Evolutionary conservation across 2,888 invertebrate genomes (phyloP), one percentile per base, ranked within the genome.

Genomic region (Philereme transversata): DNA sequence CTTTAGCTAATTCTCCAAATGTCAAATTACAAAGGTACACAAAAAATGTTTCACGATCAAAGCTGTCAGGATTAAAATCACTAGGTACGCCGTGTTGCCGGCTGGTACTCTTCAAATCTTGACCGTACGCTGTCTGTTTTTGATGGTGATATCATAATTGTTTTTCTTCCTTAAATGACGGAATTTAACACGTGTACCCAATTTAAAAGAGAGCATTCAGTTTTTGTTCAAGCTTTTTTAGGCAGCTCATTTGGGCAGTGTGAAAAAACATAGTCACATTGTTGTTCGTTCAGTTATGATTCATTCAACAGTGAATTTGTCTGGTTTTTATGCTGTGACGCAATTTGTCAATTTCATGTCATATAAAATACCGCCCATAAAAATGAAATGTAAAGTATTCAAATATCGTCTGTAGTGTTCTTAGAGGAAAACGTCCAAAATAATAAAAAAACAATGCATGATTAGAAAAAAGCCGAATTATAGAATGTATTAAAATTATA

Each of bases 131-230:
- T 65, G 66, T 66, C 73, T 73, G 71, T 72, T 80, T 83, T 75
- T 67, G 71, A 70, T 67, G 79, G 78, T 87, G 86, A 87, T 82
- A 87, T 87, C 86, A 87, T 79, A 70, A 75, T 75, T 78, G 81
- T 85, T 86, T 83, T 85, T 83, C 77, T 71, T 69, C 76, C 73
- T 69, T 72, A 78, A 79, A 83, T 84, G 84, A 84, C 85, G 83
- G 67, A 81, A 83, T 81, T 78, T 74, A 81, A 75, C 85, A 86
- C 84, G 85, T 84, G 84, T 78, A 76, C 72, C 70, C 68, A 77
- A 80, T 84, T 76, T 81, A 83, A 87, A 86, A 80, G 86, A 84
- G 86, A 85, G 84, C 85, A 58, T 52, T 80, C 69, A 60, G 47
- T 78, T 79, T 77, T 78, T 78, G 70, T 51, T 6, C 1, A 11